Evolutionary conservation across 2,797 vertebrate species (phyloP), one percentile per base, ranked within the genome.

Genomic region (Bovichtus diacanthus): DNA sequence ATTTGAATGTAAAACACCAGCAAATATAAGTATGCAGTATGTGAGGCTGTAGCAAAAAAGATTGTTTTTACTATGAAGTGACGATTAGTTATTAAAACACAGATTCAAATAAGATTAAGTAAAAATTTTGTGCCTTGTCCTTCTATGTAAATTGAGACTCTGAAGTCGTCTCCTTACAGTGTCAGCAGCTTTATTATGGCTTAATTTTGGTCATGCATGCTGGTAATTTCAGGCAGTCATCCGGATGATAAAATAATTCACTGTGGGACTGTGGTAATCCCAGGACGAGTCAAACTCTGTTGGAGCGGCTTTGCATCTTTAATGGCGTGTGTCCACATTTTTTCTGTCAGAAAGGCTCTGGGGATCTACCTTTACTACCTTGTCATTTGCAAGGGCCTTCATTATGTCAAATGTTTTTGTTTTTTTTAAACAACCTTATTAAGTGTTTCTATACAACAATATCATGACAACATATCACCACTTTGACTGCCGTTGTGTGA

Each of bases 201-300:
- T 16, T 36, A 1, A 4, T 11, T 58, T 21, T n/a, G 7, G 13
- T 44, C 36, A 2, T 11, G 34, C 46, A 2, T 64, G 77, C 80
- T 51, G 21, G 16, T 74, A 4, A 46, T 65, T 63, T 51, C 23
- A 65, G 59, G 25, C 78, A 70, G 68, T 59, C 63, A 54, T 59
- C 59, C 34, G 31, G 9, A 47, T 46, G 39, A 63, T 53, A 39
- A 54, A 65, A 38, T 71, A 23, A 77, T 60, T 74, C 34, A 36
- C 25, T 59, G 46, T 34, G 74, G 59, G 74, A 34, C 50, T 36
- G 41, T 34, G 4, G 11, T 47, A 54, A 55, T 74, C 60, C 74
- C 65, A 43, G 23, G 47, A 51, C 53, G 1, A 41, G 34, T 11
- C 44, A 11, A 54, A 49, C 27, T 54, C 27, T 55, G 12, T 29